Base-by-base conservation (phyloP, 2,113 vertebrate species). In the Myocastor coypus region DNA sequence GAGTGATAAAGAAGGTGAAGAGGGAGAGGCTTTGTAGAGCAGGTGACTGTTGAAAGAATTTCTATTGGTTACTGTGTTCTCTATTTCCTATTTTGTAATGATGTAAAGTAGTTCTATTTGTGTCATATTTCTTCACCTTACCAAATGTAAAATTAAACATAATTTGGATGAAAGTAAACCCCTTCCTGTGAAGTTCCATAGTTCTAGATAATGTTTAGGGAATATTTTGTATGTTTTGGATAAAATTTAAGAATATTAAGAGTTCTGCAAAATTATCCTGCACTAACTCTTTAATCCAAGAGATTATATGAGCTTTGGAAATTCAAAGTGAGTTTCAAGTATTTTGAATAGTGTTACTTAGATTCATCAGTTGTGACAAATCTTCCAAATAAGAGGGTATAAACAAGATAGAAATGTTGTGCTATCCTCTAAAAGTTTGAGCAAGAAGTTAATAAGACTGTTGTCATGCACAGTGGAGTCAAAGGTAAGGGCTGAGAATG, bases 101-200 rank as follows among this genome's bases (percentile, higher is more conserved):
- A 50, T 59, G 32, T 66, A 92, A 90, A 73, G 87, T 16, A 63
- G 59, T 93, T 96, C 68, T 50, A 37, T 92, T 95, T 78, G 7
- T 93, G 34, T 87, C 40, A 91, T 30, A 83, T 4, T 37, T 77
- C n/a, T 83, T 84, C 8, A 96, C 30, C 3, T 89, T 73, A 78
- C 59, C 46, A 89, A 93, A 89, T 42, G 7, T 88, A 91, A 89
- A 96, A 86, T 68, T 82, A 63, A n/a, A n/a, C 9, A 82, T 83
- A 61, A 61, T 64, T 77, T n/a, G 37, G n/a, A 7, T 73, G 50
- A 81, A 17, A 71, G 1, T 93, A 20, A 42, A 66, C 66, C 82
- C 61, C 80, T 52, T 5, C 16, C 4, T 16, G 13, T 50, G 55
- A 40, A 71, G 22, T 63, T 42, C 5, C 14, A 28, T 86, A 11